Percentiles rank a stretch among this genome's conserved stretches.
Evolutionary conservation across 1,140 invertebrate species (phyloP).

Genomic region (Drosophila watanabei): DNA sequence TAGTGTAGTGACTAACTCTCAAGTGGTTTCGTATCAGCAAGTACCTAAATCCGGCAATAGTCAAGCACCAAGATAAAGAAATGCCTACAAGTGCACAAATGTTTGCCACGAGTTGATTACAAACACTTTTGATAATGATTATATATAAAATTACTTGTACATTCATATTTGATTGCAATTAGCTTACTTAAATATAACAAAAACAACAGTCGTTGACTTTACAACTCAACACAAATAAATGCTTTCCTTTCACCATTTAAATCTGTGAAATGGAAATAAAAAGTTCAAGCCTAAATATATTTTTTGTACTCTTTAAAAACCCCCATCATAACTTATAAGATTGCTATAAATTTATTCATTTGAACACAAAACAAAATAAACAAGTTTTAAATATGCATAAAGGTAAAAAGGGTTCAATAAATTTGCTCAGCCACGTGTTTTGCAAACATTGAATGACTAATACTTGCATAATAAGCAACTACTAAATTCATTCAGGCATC

Average conservation of each 20-base stretch:
- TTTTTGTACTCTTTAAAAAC: background rate
- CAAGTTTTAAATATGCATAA: background rate
- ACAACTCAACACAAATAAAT: too few relatives aligned
- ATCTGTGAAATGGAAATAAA: background rate
- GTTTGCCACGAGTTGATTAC: background rate
- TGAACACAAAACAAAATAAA: background rate
- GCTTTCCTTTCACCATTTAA: background rate
- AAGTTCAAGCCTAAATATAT: background rate
- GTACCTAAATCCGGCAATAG: too few relatives aligned
- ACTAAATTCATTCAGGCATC: background rate
- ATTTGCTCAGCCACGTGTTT: background rate
- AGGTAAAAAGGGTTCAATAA: background rate
- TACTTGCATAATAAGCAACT: background rate
- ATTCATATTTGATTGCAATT: background rate
- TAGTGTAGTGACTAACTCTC: background rate
- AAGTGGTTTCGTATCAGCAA: slow-evolving; percentile 11
- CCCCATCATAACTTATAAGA: background rate
- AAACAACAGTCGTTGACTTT: background rate
- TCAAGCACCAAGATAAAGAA: slow-evolving; percentile 6
- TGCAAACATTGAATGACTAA: background rate
- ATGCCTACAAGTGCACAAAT: background rate
- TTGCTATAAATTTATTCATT: background rate
- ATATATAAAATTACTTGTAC: background rate
- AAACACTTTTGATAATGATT: background rate
- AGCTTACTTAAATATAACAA: background rate